Evolutionary conservation across 2,888 invertebrate genomes (phyloP).

Genomic region (Ernsta delagoae): DNA sequence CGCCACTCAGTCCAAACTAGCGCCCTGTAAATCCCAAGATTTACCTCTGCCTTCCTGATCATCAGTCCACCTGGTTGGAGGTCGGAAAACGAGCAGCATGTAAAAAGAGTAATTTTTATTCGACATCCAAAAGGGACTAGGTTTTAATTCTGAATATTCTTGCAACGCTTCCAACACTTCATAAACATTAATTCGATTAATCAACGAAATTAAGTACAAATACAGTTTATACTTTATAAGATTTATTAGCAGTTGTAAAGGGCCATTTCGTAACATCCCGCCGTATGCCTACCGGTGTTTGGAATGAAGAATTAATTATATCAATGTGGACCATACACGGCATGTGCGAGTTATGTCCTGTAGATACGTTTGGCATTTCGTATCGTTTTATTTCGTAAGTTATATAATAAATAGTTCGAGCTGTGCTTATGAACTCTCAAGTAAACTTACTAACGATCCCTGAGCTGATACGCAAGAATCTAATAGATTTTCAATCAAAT

Average conservation of each 20-base stretch:
- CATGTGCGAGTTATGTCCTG: conserved; percentile 28
- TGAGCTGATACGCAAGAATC: background rate
- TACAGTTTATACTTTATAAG: background rate
- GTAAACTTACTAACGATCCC: too few species aligned
- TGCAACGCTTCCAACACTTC: too few species aligned
- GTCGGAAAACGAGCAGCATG: too few species aligned
- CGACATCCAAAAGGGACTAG: too few species aligned
- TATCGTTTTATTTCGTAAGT: conserved; percentile 23
- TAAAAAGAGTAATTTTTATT: too few species aligned
- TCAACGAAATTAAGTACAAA: background rate
- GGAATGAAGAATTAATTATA: conserved; percentile 33
- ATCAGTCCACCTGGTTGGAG: too few species aligned
- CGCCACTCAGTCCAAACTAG: too few species aligned
- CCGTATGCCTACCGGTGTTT: conserved; percentile 13
- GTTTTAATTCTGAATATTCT: too few species aligned
- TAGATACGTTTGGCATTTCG: conserved; percentile 13
- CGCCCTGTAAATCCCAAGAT: too few species aligned
- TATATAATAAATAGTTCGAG: conserved; percentile 18
- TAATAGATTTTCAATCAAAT: too few species aligned
- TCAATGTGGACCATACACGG: conserved; percentile 34
- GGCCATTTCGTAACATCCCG: conserved; percentile 37
- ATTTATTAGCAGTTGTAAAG: conserved; percentile 32
- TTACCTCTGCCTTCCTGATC: too few species aligned
- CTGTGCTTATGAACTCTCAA: background rate
- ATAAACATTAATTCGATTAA: too few species aligned